A percentile compares a stretch with the other conserved stretches of the same genome.
Conservation (phyloP, 2,888 invertebrate genomes). For the Macaria notata region DNA sequence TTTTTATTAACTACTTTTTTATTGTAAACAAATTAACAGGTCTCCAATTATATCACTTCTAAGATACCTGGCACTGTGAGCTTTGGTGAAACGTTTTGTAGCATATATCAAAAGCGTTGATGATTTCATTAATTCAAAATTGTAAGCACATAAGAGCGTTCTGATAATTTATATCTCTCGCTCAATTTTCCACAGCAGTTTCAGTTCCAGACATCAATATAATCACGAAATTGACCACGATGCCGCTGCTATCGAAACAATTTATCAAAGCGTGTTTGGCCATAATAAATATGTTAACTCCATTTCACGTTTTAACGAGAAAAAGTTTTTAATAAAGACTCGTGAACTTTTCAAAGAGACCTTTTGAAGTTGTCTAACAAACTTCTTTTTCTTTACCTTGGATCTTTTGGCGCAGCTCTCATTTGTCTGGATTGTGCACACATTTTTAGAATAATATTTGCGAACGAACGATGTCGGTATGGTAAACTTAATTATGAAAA, state of each 20-base stretch:
- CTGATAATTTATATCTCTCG: background rate
- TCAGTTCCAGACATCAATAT: constrained; percentile 10
- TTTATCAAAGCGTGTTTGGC: constrained; percentile 36
- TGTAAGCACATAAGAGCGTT: background rate
- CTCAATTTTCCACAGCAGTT: constrained; percentile 2
- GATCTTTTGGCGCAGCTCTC: too few species aligned
- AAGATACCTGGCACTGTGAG: too few species aligned
- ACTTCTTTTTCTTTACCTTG: background rate
- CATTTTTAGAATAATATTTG: too few species aligned
- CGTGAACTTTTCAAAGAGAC: constrained; percentile 19
- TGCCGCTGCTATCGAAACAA: constrained; percentile 22
- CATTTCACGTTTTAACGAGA: constrained; percentile 31
- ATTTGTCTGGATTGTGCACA: too few species aligned
- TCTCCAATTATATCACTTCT: too few species aligned
- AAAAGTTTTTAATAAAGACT: constrained; percentile 29
- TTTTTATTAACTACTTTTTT: too few species aligned
- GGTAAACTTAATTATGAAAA: too few species aligned
- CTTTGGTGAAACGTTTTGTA: too few species aligned
- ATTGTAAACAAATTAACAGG: too few species aligned
- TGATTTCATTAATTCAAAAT: too few species aligned
- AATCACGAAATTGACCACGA: constrained; percentile 20
- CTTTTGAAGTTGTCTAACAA: constrained; percentile 17
- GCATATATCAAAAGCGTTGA: too few species aligned
- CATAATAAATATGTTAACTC: constrained; percentile 34
- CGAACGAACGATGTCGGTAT: too few species aligned